phyloP scores from a whole-genome alignment of 2,888 invertebrate species.

The Hetaerina titia region DNA sequence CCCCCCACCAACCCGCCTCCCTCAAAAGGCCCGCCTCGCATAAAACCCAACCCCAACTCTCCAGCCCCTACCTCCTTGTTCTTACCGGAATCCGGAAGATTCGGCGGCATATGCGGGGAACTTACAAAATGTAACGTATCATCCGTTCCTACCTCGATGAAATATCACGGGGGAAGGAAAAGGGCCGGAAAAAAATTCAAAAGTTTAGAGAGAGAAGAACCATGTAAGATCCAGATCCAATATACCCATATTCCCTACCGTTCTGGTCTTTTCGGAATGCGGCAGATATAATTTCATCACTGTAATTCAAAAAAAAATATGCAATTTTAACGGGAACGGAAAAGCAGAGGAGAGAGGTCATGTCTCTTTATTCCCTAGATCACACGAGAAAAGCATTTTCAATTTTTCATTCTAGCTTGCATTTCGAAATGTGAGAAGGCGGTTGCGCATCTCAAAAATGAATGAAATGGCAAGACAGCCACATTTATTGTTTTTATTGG shows the following conservation, averaged over 20 bases:
- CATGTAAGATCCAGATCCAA: background rate
- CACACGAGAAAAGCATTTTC: too few species aligned
- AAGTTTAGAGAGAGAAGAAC: background rate
- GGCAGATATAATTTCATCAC: background rate
- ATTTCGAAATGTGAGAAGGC: too few species aligned
- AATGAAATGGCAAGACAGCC: too few species aligned
- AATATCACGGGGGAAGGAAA: background rate
- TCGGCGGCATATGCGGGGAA: background rate
- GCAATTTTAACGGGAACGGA: background rate
- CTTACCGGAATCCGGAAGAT: background rate
- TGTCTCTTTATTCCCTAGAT: too few species aligned
- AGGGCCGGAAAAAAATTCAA: background rate
- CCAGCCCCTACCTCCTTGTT: background rate
- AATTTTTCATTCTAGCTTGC: too few species aligned
- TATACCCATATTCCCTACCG: background rate
- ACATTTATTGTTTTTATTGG: too few species aligned
- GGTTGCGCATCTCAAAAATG: too few species aligned
- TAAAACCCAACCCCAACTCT: too few species aligned
- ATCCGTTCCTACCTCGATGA: background rate
- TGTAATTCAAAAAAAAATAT: background rate
- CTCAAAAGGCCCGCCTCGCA: too few species aligned
- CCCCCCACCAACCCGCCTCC: background rate
- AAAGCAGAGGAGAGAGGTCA: background rate
- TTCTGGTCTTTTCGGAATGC: background rate
- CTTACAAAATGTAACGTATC: slow-evolving; percentile 6